Conservation (phyloP, 2,113 vertebrate genomes). For the Prochilodus magdalenae region DNA sequence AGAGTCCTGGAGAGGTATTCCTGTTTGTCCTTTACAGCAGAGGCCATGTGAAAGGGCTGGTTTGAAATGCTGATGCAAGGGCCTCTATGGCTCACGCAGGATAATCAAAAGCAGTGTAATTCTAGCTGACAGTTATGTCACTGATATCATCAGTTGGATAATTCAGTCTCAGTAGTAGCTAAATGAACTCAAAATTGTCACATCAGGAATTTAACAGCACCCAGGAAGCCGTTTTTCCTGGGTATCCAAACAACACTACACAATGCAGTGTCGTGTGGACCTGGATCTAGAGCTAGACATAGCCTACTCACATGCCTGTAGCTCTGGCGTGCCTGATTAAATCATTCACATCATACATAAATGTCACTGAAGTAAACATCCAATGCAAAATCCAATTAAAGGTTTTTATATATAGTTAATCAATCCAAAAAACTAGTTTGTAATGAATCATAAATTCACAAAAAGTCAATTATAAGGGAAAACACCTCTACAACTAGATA, state of each 20-base stretch:
- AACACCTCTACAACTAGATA: no score
- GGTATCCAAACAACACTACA: not conserved
- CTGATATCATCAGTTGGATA: no score
- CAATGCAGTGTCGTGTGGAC: not conserved
- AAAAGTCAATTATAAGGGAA: no score
- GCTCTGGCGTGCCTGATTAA: not conserved
- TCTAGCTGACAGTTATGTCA: no score
- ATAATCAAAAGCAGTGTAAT: not conserved
- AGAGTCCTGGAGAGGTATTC: not conserved
- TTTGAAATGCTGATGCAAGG: not conserved
- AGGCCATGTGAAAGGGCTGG: not conserved
- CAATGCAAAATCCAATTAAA: no score
- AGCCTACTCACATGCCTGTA: not conserved
- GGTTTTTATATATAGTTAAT: no score
- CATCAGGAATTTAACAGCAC: not conserved
- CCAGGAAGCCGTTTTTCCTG: slow-evolving; percentile 3
- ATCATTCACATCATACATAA: no score
- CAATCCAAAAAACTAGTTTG: no score
- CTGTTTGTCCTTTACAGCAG: not conserved
- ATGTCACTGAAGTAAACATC: no score
- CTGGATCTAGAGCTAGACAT: no score
- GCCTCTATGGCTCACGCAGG: not conserved
- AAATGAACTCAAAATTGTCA: slow-evolving; percentile 4
- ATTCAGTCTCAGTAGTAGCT: not conserved
- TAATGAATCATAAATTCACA: no score